Evolutionary conservation across 1,140 invertebrate genomes (phyloP), one percentile per base, ranked within the genome.

Genomic region (Spodoptera frugiperda): DNA sequence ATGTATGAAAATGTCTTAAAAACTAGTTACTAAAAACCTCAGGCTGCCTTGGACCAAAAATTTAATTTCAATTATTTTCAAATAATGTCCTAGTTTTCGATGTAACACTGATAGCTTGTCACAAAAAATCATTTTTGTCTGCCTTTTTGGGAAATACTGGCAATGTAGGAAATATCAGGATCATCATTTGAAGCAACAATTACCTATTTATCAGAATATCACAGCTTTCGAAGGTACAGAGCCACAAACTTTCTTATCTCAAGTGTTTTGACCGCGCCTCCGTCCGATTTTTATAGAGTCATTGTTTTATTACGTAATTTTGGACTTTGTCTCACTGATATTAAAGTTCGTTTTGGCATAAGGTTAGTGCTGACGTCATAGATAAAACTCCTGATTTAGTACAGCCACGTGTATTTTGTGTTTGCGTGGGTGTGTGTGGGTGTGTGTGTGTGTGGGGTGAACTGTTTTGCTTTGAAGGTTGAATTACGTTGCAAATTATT

Each of bases 191-290:
- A 39, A 39, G 33, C 33, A 39, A 2, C 33, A 33, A 33, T 33
- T 33, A 33, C 9, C 33, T 39, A 39, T 39, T 6, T 39, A 39
- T 10, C 5, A 39, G 21, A 25, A 57, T 61, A 61, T 48, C 44
- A 48, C 17, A 67, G 19, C 44, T 49, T 67, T 48, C 11, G 11
- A 19, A 21, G 14, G 63, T 67, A 25, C 63, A 12, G 14, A 21
- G 11, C 49, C 46, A 67, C 48, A 44, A 49, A 12, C 48, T 25
- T 25, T 17, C 63, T 48, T 39, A 39, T 39, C 44, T 48, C 10
- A n/a, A 49, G 44, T 67, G 39, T 49, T 67, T 67, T 49, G 63
- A 67, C 63, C 63, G 63, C 63, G 63, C 63, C 63, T 44, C 63
- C 63, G 17, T n/a, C 44, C 12, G 63, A 67, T 67, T 25, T 46